Conservation (phyloP, 2,113 vertebrate genomes). For the Siniperca chuatsi region DNA sequence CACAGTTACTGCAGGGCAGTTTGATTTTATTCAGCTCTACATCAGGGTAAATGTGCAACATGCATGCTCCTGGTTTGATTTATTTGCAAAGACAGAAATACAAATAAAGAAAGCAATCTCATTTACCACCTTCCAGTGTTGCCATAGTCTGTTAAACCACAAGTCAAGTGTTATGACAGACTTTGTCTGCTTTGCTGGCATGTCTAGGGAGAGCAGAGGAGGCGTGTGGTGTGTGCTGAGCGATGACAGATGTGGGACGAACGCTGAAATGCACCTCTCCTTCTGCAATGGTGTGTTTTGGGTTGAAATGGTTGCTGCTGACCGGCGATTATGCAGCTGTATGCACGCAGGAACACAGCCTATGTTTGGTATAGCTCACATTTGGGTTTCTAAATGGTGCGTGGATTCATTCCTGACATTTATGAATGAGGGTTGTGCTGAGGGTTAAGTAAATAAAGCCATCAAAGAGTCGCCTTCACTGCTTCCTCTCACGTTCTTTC, state of each 20-base stretch:
- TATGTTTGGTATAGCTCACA: conserved; percentile 62
- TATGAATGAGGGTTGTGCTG: conserved; percentile 71
- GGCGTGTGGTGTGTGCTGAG: conserved; percentile 69
- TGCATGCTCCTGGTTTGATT: conserved; percentile 50
- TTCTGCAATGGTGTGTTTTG: conserved; percentile 59
- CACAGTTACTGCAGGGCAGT: conserved; percentile 35
- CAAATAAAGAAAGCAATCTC: conserved; percentile 75
- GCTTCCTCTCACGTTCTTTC: not conserved
- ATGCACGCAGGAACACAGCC: conserved; percentile 48
- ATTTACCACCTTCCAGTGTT: conserved; percentile 75
- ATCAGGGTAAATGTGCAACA: conserved; percentile 6
- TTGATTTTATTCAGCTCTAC: conserved; percentile 29
- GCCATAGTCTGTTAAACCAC: conserved; percentile 71
- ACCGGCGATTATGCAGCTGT: conserved; percentile 64
- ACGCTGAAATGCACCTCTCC: conserved; percentile 64
- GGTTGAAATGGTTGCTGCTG: conserved; percentile 54
- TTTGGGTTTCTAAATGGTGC: conserved; percentile 63
- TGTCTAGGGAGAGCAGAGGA: conserved; percentile 64
- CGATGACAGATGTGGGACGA: conserved; percentile 80
- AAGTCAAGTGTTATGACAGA: conserved; percentile 80
- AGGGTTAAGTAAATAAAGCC: conserved; percentile 77
- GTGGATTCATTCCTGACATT: conserved; percentile 68
- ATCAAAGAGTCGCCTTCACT: conserved; percentile 36
- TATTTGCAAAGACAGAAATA: conserved; percentile 69
- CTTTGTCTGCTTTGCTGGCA: conserved; percentile 65